Evolutionary conservation across 64 coral and sea anemone genomes (phyloP).

Genomic region (Pocillopora damicornis): DNA sequence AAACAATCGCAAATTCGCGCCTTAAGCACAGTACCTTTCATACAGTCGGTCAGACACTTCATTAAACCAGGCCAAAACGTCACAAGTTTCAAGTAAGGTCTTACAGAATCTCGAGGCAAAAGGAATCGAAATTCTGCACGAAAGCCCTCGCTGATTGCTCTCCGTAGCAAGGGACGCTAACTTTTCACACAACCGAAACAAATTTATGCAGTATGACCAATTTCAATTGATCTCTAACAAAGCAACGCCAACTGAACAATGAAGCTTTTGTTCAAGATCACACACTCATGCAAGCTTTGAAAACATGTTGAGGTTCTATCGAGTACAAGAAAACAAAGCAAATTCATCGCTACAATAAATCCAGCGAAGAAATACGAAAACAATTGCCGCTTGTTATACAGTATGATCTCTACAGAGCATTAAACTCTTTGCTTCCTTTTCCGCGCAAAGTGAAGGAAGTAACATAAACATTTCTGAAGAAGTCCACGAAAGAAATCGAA

Average conservation of each 20-base stretch:
- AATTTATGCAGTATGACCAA: conserved; percentile 27
- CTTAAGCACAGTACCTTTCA: neutral
- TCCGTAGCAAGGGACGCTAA: conserved; percentile 32
- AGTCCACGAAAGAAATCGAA: no score
- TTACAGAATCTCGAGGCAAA: neutral
- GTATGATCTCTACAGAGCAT: no score
- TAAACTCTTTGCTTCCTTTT: no score
- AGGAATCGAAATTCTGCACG: neutral
- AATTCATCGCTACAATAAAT: neutral
- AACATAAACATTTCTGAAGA: no score
- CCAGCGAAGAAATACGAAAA: no score
- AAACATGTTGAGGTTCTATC: neutral
- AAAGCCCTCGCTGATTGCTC: neutral
- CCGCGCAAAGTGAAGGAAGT: no score
- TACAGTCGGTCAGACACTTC: neutral
- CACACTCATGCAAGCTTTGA: neutral
- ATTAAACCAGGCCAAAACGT: neutral
- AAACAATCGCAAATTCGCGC: neutral
- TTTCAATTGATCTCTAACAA: conserved; percentile 1
- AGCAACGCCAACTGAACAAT: neutral
- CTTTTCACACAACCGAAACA: conserved; percentile 2
- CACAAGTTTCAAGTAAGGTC: neutral
- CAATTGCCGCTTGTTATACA: no score
- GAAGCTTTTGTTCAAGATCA: neutral
- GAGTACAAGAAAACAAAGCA: neutral